Percentiles rank a stretch among this genome's conserved stretches.
These are phyloP conservation scores for Cephalopachus bancanus DNA, from an alignment of 2,797 vertebrate genomes.

Conservation along the genomic window DNA sequence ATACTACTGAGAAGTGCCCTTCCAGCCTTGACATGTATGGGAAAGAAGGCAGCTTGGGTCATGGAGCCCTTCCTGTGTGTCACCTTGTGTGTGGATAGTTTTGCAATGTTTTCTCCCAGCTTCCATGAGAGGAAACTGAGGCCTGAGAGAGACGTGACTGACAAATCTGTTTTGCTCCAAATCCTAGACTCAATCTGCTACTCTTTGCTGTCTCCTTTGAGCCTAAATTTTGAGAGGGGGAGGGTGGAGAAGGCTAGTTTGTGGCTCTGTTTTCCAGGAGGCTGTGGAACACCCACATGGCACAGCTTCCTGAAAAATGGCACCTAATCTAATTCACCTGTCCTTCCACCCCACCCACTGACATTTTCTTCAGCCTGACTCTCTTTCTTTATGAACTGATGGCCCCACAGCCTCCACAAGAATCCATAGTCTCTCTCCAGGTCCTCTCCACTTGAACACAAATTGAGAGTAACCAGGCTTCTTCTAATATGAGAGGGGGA, in stretches of 20 bases:
- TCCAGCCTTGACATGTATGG: not conserved
- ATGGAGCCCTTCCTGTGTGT: not conserved
- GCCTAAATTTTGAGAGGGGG: not conserved
- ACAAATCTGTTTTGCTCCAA: not conserved
- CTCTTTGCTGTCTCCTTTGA: not conserved
- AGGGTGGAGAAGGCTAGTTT: not conserved
- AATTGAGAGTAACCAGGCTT: not conserved
- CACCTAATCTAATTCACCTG: not conserved
- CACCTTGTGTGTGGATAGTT: not conserved
- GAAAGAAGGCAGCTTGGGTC: not conserved
- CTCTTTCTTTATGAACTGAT: not conserved
- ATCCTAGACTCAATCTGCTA: not conserved
- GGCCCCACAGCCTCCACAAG: not conserved
- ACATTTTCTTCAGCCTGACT: not conserved
- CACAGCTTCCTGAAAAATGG: not conserved
- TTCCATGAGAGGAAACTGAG: not conserved
- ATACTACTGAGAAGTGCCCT: not conserved
- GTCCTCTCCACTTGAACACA: not conserved
- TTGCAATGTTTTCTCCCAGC: not conserved
- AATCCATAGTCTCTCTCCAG: not conserved
- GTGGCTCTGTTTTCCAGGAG: not conserved
- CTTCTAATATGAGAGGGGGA: no score
- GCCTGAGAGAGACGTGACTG: not conserved
- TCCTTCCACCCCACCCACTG: not conserved
- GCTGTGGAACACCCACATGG: not conserved